Base-by-base conservation (phyloP, 2,113 vertebrate species). In the Mobula birostris region DNA sequence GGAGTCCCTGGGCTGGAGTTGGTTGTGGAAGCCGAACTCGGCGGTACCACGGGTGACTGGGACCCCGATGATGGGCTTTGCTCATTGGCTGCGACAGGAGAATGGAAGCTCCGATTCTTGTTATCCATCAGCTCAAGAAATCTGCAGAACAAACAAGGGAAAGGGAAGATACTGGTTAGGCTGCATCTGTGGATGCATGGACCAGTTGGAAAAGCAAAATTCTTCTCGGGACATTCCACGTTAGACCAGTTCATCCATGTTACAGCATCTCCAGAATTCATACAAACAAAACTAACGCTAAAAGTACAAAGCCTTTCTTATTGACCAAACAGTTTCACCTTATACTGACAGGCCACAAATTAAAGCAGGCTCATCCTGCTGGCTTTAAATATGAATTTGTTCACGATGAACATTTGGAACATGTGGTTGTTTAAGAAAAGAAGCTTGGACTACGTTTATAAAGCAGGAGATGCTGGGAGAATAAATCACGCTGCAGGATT, bases 41-140 rank as follows among this genome's bases (percentile, higher is more conserved):
- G 97, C 7, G 98, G 97, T 0, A 98, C 97, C 0, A 98, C 95
- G 0, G 99, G 99, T 0, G 98, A 99, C 97, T 98, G 98, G 40
- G 98, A 99, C 87, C 98, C 98, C 0, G 98, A 98, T 29, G 98
- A 98, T 0, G 98, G 98, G 95, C 98, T 99, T 95, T 99, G 99
- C 36, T 98, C 98, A 0, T 99, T 98, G 5, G 98, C 95, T 0
- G 97, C 95, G 7, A 96, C 96, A 0, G 98, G 98, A 0, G 97
- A 98, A 0, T 95, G 94, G 0, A 96, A 97, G 68, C 97, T 97
- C 27, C 98, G 98, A 94, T 96, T 97, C 94, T 98, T 98, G 0
- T 97, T 96, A 94, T 99, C 98, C 96, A 98, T 96, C 97, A 98
- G 98, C 94, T 99, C 98, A 17, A 99, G 96, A 95, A 99, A 99